Evolutionary conservation across 2,888 invertebrate genomes (phyloP).

Genomic region (Dorcus hopei): DNA sequence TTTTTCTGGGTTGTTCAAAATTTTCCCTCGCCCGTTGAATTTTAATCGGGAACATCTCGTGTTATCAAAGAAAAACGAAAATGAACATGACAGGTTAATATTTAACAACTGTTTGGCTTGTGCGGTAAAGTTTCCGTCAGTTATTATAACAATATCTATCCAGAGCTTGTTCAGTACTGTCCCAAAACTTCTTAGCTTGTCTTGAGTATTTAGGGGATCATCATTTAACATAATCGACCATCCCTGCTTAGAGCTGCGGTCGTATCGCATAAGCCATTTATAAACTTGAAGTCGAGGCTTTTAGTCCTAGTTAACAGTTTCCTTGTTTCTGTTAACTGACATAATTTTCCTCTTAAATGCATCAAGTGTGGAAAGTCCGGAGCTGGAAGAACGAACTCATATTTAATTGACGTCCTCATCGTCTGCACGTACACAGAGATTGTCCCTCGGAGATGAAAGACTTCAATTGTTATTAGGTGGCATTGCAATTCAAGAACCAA

Average conservation of each 20-base stretch:
- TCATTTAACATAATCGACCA: constrained; percentile 37
- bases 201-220: constrained; percentile 28
- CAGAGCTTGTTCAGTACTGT: background rate
- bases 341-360: constrained; percentile 49
- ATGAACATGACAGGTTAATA: too few relatives aligned
- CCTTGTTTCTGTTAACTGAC: constrained; percentile 47
- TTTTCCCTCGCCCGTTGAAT: too few relatives aligned
- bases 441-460: background rate
- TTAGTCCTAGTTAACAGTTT: constrained; percentile 47
- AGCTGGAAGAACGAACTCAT: constrained; percentile 35
- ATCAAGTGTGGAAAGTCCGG: constrained; percentile 43
- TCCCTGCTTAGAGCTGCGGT: constrained; percentile 33
- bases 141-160: too few relatives aligned
- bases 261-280: constrained; percentile 43
- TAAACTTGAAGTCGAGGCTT: constrained; percentile 43
- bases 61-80: too few relatives aligned
- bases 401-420: constrained; percentile 33
- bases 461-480: constrained; percentile 10
- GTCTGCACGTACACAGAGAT: too few relatives aligned
- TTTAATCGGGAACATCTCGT: too few relatives aligned
- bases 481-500: constrained; percentile 17
- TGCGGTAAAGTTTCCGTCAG: too few relatives aligned
- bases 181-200: constrained; percentile 8
- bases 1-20: too few relatives aligned
- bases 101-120: too few relatives aligned